Evolutionary conservation across 2,888 invertebrate species (phyloP).

Genomic region (Macrophya alboannulata): DNA sequence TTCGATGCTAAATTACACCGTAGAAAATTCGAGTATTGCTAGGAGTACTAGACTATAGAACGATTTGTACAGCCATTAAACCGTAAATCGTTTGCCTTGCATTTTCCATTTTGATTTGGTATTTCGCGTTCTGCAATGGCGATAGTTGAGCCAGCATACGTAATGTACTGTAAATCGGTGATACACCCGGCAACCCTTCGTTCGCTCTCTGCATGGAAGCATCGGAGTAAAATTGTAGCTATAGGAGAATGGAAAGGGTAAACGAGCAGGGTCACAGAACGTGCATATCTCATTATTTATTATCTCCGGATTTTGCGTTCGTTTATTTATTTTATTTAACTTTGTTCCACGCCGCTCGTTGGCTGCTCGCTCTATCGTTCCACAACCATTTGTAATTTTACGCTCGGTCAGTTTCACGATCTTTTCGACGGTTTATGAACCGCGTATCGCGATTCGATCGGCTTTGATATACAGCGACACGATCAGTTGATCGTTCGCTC

Average conservation of each 20-base stretch:
- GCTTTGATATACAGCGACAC: constrained; percentile 9
- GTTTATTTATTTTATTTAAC: constrained; percentile 51
- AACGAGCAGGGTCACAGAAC: constrained; percentile 47
- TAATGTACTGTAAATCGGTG: constrained; percentile 55
- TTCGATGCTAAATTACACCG: constrained; percentile 26
- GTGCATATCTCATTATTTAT: constrained; percentile 57
- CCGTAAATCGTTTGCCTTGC: constrained; percentile 48
- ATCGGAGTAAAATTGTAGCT: not conserved
- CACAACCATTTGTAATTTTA: constrained; percentile 70
- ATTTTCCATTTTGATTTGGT: constrained; percentile 50
- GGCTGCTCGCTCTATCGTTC: constrained; percentile 19
- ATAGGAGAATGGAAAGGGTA: constrained; percentile 11
- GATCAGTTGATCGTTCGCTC: constrained; percentile 12
- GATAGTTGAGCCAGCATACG: constrained; percentile 46
- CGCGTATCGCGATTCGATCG: constrained; percentile 43
- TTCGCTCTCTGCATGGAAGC: not conserved
- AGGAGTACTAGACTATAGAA: constrained; percentile 27
- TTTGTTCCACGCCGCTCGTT: constrained; percentile 36
- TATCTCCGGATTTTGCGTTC: constrained; percentile 34
- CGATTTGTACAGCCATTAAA: constrained; percentile 48
- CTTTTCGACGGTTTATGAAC: constrained; percentile 64
- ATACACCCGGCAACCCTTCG: constrained; percentile 44
- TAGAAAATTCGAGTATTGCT: constrained; percentile 14
- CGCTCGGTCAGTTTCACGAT: constrained; percentile 66
- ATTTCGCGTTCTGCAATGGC: constrained; percentile 34